Conservation (phyloP, 1,140 invertebrate species). For the Ceratoteleas bidentatus region DNA sequence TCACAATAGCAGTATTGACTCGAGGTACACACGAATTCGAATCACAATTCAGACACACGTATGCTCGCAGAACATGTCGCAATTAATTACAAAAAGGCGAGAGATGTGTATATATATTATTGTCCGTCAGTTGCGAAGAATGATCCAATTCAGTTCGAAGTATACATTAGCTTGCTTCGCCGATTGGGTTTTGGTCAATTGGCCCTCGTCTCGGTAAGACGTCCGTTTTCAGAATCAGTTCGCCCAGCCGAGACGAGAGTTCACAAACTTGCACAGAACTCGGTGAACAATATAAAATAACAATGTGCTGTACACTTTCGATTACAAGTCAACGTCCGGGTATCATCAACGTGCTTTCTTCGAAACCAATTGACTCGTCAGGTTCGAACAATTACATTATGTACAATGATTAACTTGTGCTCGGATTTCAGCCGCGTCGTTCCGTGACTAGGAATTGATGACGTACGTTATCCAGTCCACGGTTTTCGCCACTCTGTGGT, state of each 20-base stretch:
- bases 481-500: constrained; percentile 95
- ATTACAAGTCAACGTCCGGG: constrained; percentile 28
- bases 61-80: background rate
- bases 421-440: constrained; percentile 11
- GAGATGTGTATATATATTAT: background rate
- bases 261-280: constrained; percentile 37
- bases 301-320: constrained; percentile 49
- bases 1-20: constrained; percentile 45
- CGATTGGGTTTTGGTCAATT: constrained; percentile 47
- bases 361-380: constrained; percentile 59
- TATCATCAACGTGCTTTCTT: constrained; percentile 39
- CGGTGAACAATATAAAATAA: constrained; percentile 40
- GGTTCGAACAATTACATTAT: constrained; percentile 59
- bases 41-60: constrained; percentile 17
- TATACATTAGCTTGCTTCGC: constrained; percentile 5
- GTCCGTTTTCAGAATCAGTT: constrained; percentile 18
- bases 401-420: constrained; percentile 36
- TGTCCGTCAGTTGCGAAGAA: background rate
- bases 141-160: background rate
- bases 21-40: constrained; percentile 20
- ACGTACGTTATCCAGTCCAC: constrained; percentile 93
- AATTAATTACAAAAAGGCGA: background rate
- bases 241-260: constrained; percentile 11
- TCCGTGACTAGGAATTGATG: constrained; percentile 75
- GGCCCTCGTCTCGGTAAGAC: constrained; percentile 22